Base-by-base conservation (phyloP, 2,113 vertebrate species). In the Sturnira hondurensis region DNA sequence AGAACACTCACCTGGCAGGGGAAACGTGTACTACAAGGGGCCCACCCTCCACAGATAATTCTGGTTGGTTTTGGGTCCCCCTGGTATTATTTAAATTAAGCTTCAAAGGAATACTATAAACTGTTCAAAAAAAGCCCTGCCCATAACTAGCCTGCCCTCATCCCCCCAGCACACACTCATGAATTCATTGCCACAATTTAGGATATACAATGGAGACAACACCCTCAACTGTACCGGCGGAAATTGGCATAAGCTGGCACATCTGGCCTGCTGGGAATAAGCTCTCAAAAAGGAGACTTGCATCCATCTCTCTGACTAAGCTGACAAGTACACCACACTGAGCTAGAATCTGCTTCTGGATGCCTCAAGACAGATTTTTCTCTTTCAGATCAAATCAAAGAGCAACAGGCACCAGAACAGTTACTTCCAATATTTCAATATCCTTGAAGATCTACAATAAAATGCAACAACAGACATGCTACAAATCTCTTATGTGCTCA, bases 281-380 rank as follows among this genome's bases (percentile, higher is more conserved):
- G 74, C 20, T 33, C 65, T 47, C 54, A 19, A 6, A 61, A 52
- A n/a, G 33, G 61, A 81, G 80, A 33, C 41, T 11, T 16, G 1
- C 4, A 0, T 1, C 36, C 4, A 3, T 7, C 10, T 4, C 41
- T 26, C 68, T 0, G 4, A 20, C 19, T 13, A 4, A 31, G 76
- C 26, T 22, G 76, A 19, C 50, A 31, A 4, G 36, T 2, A 11
- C 33, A 16, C 36, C 24, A 5, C 36, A 26, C 31, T 4, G 5
- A 41, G 52, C 13, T 4, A 15, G 7, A 47, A 16, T 12, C 45
- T 31, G 54, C 38, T 24, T 26, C 19, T 70, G 43, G 5, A 15
- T 26, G 19, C 14, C 8, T 17, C 13, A 33, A 43, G 22, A 16
- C 2, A 0, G 24, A 45, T 41, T 38, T 9, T 3, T 14, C 73